phyloP scores from a whole-genome alignment of 2,888 invertebrate species.

The Euclidia mi region DNA sequence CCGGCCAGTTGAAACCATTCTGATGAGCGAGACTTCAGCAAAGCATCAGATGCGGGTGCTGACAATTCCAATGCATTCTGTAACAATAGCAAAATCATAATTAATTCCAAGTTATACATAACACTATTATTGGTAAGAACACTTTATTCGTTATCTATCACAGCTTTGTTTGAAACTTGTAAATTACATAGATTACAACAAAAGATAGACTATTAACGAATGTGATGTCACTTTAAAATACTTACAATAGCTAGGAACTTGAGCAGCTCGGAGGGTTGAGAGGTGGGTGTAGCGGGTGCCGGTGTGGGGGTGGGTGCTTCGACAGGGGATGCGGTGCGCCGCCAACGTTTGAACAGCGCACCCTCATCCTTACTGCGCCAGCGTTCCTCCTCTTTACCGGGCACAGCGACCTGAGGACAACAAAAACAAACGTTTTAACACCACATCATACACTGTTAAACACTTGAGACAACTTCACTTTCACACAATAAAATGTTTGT shows the following conservation, averaged over 20 bases:
- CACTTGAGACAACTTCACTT: slow-evolving; percentile 64
- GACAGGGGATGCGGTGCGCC: slow-evolving; percentile 73
- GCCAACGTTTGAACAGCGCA: slow-evolving; percentile 85
- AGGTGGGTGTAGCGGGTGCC: slow-evolving; percentile 61
- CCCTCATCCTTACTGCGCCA: slow-evolving; percentile 86
- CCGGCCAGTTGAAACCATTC: slow-evolving; percentile 98
- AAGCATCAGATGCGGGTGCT: slow-evolving; percentile 96
- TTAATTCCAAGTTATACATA: slow-evolving; percentile 31
- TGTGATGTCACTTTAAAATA: too few relatives aligned
- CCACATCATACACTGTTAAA: slow-evolving; percentile 64
- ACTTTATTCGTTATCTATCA: too few relatives aligned
- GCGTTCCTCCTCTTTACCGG: slow-evolving; percentile 86
- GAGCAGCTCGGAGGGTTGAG: slow-evolving; percentile 87
- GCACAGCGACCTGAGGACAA: slow-evolving; percentile 87
- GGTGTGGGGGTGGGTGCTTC: slow-evolving; percentile 67
- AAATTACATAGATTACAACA: too few relatives aligned
- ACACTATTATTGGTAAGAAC: too few relatives aligned
- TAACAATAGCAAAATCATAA: slow-evolving; percentile 73
- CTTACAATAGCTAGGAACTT: slow-evolving; percentile 95
- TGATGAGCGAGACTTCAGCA: slow-evolving; percentile 92
- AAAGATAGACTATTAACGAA: too few relatives aligned
- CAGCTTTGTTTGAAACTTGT: not conserved
- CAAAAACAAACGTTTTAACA: slow-evolving; percentile 81
- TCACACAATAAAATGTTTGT: slow-evolving; percentile 50
- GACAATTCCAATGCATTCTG: slow-evolving; percentile 98